Conservation (phyloP, 2,113 vertebrate genomes). For the Pomatorhinus ruficollis region DNA sequence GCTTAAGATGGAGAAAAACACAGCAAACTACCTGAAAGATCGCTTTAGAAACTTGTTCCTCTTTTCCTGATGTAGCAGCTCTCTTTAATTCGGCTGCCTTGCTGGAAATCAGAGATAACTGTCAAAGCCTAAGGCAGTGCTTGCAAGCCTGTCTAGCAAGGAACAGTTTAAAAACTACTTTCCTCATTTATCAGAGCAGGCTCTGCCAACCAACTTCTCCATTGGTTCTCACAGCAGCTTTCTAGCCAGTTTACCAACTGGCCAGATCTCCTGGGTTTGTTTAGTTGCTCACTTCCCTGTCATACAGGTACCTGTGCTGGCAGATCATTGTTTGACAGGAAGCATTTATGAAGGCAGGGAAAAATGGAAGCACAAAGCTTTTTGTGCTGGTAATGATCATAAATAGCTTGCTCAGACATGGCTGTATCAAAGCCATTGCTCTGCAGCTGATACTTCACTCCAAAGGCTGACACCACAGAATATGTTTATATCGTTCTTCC, state of each 20-base stretch:
- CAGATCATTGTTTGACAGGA: neutral
- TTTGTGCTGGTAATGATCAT: neutral
- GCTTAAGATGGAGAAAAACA: neutral
- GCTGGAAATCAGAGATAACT: conserved; percentile 35
- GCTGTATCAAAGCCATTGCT: neutral
- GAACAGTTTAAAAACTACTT: neutral
- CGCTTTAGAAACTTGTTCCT: neutral
- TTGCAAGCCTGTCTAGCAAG: neutral
- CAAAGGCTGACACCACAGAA: neutral
- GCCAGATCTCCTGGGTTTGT: neutral
- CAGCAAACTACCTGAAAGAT: neutral
- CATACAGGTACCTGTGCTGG: neutral
- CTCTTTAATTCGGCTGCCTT: neutral
- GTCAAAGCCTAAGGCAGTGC: neutral
- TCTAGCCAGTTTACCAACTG: neutral
- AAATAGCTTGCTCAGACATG: neutral
- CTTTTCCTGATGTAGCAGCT: conserved; percentile 1
- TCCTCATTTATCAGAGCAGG: neutral
- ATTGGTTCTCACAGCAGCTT: neutral
- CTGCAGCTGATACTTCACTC: neutral
- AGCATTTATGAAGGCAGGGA: neutral
- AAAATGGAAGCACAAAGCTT: neutral
- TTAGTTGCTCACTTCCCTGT: neutral
- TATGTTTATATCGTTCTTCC: neutral
- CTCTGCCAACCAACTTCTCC: neutral